Conservation (phyloP, 2,888 invertebrate species). For the Lobophora halterata region DNA sequence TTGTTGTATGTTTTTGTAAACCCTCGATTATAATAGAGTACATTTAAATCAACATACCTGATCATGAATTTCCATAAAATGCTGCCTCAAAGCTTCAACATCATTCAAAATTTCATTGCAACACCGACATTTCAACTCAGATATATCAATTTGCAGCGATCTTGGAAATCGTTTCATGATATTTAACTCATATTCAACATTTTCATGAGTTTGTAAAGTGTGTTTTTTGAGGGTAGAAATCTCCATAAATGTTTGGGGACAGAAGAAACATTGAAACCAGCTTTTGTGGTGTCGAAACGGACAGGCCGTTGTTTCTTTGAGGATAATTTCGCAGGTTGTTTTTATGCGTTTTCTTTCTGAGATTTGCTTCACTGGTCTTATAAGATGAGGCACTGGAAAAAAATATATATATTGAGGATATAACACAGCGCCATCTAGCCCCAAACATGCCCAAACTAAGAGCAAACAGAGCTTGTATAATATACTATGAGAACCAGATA, state of each 20-base stretch:
- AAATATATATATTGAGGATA: too few relatives aligned
- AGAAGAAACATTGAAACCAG: conserved; percentile 73
- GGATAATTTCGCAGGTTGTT: conserved; percentile 53
- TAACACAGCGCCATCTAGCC: too few relatives aligned
- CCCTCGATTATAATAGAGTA: too few relatives aligned
- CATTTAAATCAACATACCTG: too few relatives aligned
- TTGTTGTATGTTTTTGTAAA: too few relatives aligned
- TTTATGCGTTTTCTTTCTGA: conserved; percentile 61
- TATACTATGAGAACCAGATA: too few relatives aligned
- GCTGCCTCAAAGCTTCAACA: conserved; percentile 50
- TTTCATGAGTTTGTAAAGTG: conserved; percentile 41
- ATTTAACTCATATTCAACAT: conserved; percentile 53
- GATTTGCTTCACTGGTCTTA: conserved; percentile 41
- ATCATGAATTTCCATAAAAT: conserved; percentile 52
- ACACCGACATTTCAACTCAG: conserved; percentile 56
- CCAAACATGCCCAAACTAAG: too few relatives aligned
- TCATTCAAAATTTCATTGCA: conserved; percentile 52
- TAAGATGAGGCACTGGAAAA: conserved; percentile 3
- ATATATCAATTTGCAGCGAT: conserved; percentile 67
- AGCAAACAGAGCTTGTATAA: too few relatives aligned
- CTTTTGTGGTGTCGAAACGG: conserved; percentile 68
- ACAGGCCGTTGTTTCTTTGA: conserved; percentile 63
- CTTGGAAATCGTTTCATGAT: conserved; percentile 63
- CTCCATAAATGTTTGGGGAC: conserved; percentile 60
- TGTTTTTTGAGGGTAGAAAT: conserved; percentile 53